Conservation (phyloP, 92 coral and sea anemone species). For the Epizoanthus stellaris region DNA sequence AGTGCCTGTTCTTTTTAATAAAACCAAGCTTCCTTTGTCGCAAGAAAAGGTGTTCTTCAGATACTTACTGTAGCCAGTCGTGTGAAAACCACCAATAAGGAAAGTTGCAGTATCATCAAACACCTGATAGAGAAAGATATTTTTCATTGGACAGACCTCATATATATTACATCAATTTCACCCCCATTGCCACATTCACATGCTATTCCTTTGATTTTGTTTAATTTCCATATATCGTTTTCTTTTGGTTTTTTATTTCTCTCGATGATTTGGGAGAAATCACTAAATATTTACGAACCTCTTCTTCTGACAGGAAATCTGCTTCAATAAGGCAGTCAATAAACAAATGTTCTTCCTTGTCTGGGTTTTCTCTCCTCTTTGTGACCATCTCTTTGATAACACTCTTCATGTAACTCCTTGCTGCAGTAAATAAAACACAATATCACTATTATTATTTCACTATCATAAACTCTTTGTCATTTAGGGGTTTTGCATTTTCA, state of each 20-base stretch:
- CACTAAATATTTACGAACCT: background rate
- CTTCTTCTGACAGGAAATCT: constrained; percentile 12
- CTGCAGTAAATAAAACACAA: background rate
- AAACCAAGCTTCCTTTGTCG: background rate
- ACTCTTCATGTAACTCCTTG: background rate
- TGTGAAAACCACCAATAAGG: constrained; percentile 86
- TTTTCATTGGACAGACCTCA: background rate
- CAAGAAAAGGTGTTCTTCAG: background rate
- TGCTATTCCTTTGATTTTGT: background rate
- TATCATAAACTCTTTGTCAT: background rate
- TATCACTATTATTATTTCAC: background rate
- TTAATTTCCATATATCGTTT: background rate
- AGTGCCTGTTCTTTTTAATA: background rate
- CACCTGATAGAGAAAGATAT: constrained; percentile 43
- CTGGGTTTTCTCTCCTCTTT: constrained; percentile 12
- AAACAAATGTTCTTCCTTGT: constrained; percentile 3
- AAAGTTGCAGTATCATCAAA: constrained; percentile 62
- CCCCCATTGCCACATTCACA: background rate
- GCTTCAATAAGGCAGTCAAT: background rate
- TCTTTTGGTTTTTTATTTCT: background rate
- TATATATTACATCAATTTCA: background rate
- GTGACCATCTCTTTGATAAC: constrained; percentile 26
- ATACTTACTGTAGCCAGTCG: constrained; percentile 91
- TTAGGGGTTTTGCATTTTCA: too few species aligned
- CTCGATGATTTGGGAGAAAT: background rate